These are phyloP conservation scores for Sinotaia quadrata DNA, from an alignment of 2,888 invertebrate species.

Conservation along the genomic window DNA sequence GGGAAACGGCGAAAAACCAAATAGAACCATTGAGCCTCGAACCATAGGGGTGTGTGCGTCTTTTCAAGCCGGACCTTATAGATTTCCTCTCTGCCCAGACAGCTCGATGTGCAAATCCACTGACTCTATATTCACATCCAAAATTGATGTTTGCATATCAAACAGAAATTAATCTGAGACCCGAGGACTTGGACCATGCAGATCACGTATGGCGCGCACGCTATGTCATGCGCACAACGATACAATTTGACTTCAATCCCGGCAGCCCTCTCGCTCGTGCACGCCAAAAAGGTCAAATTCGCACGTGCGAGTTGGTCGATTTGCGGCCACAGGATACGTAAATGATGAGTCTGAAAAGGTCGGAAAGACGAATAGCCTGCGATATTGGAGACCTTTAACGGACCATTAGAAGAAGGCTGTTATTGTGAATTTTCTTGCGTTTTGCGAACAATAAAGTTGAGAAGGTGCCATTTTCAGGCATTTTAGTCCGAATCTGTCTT, in stretches of 20 bases:
- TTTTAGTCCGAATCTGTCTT: not conserved
- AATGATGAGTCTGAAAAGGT: constrained; percentile 13
- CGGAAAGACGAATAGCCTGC: constrained; percentile 8
- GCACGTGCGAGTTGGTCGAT: constrained; percentile 14
- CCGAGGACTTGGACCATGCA: constrained; percentile 10
- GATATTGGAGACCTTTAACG: constrained; percentile 21
- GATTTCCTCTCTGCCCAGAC: constrained; percentile 27
- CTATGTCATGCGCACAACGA: constrained; percentile 13
- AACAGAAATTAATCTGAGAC: constrained; percentile 36
- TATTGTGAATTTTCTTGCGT: constrained; percentile 14
- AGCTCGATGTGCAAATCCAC: constrained; percentile 28
- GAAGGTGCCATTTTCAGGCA: constrained; percentile 8
- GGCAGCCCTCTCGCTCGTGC: not conserved
- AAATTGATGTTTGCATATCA: constrained; percentile 40
- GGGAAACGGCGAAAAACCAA: constrained; percentile 5
- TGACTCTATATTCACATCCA: constrained; percentile 32
- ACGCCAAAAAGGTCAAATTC: constrained; percentile 9
- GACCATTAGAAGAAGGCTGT: not conserved
- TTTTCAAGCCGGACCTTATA: constrained; percentile 25
- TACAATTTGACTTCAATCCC: not conserved
- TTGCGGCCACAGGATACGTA: constrained; percentile 14
- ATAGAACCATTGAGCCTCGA: constrained; percentile 21
- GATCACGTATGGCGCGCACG: constrained; percentile 14
- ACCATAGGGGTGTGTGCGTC: constrained; percentile 2
- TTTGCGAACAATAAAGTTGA: constrained; percentile 16